phyloP scores from a whole-genome alignment of 2,113 vertebrate genomes.

The Microtus oregoni region DNA sequence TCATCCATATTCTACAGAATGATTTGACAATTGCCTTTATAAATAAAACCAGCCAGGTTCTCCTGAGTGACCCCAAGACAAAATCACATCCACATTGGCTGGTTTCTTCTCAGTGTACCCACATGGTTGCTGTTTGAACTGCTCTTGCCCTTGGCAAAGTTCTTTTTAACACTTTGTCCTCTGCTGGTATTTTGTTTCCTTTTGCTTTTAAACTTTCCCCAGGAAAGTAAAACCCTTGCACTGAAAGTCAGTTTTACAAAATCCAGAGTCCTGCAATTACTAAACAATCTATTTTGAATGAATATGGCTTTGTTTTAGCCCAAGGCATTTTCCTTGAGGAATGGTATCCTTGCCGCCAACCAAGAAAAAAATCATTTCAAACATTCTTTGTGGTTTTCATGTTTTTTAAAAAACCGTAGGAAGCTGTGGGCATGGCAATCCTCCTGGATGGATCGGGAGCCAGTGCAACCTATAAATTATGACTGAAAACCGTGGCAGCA shows the following conservation, averaged over 20 bases:
- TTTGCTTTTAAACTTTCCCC: constrained; percentile 32
- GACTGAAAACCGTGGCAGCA: not conserved
- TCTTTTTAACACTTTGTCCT: constrained; percentile 29
- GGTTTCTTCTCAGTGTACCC: not conserved
- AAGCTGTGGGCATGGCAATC: not conserved
- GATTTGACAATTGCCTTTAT: constrained; percentile 62
- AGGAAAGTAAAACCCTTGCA: constrained; percentile 4
- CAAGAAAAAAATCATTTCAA: constrained; percentile 56
- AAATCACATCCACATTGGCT: constrained; percentile 40
- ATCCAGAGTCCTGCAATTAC: constrained; percentile 49
- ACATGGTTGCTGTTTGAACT: not conserved
- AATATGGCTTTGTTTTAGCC: constrained; percentile 67
- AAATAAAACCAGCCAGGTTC: constrained; percentile 58
- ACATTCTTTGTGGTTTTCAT: constrained; percentile 78
- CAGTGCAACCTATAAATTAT: not conserved
- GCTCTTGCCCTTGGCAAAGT: not conserved
- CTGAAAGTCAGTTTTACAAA: constrained; percentile 57
- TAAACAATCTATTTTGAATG: constrained; percentile 59
- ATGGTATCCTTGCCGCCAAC: constrained; percentile 57
- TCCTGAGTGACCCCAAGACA: constrained; percentile 46
- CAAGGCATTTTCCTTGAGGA: constrained; percentile 66
- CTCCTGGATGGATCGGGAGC: not conserved
- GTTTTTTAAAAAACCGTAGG: constrained; percentile 49
- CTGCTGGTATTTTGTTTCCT: constrained; percentile 7
- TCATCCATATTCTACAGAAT: constrained; percentile 56